phyloP scores from a whole-genome alignment of 1,140 invertebrate species.

The Drosophila jambulina region DNA sequence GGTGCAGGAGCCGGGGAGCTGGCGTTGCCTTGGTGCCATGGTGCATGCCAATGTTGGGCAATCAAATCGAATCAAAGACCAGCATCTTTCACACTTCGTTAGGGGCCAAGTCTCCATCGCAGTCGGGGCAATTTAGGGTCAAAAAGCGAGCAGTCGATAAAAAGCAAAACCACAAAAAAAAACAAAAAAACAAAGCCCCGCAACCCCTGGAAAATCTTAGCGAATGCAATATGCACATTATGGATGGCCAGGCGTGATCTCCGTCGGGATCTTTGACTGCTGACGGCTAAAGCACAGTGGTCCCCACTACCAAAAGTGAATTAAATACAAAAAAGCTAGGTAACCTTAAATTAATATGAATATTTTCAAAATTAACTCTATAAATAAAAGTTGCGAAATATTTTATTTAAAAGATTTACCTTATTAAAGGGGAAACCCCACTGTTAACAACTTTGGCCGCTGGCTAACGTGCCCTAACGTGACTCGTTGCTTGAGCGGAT shows the following conservation, averaged over 20 bases:
- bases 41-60: slow-evolving; percentile 69
- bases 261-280: slow-evolving; percentile 44
- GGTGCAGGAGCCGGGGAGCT: slow-evolving; percentile 26
- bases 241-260: slow-evolving; percentile 47
- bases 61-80: slow-evolving; percentile 74
- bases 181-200: slow-evolving; percentile 17
- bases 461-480: slow-evolving; percentile 74
- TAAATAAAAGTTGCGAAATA: neutral
- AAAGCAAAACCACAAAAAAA: slow-evolving; percentile 20
- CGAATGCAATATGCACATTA: slow-evolving; percentile 77
- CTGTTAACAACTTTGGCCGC: slow-evolving; percentile 12
- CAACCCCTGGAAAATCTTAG: slow-evolving; percentile 17
- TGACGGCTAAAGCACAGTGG: slow-evolving; percentile 1
- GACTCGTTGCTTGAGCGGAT: slow-evolving; percentile 47
- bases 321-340: neutral
- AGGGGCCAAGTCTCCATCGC: slow-evolving; percentile 58
- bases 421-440: neutral
- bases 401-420: neutral
- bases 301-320: neutral
- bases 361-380: neutral
- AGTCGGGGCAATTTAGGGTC: slow-evolving; percentile 77
- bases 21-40: slow-evolving; percentile 40
- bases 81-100: slow-evolving; percentile 82
- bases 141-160: slow-evolving; percentile 74
- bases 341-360: neutral